These are phyloP conservation scores for Chelmon rostratus DNA, from an alignment of 2,797 vertebrate species.

Conservation along the genomic window DNA sequence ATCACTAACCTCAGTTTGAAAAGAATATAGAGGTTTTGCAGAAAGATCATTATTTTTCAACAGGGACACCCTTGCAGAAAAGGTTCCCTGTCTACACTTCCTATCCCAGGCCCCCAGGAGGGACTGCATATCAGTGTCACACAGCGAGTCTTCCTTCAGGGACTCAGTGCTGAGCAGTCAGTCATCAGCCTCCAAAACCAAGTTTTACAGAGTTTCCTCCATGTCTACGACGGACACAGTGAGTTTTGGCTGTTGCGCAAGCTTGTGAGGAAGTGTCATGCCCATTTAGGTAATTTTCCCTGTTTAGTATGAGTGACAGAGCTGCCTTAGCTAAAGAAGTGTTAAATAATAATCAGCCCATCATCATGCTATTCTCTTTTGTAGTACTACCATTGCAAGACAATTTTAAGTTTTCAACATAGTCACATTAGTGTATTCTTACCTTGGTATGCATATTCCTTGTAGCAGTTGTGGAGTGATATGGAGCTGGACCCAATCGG, in stretches of 20 bases:
- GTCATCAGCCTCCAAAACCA: constrained; percentile 76
- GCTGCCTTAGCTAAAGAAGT: not conserved
- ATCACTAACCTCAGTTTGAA: constrained; percentile 9
- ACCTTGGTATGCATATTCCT: constrained; percentile 13
- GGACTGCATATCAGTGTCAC: constrained; percentile 74
- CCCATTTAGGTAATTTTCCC: not conserved
- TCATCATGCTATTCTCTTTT: not conserved
- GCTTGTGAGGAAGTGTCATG: not conserved
- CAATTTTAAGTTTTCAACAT: not conserved
- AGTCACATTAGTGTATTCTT: not conserved
- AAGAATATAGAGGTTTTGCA: constrained; percentile 4
- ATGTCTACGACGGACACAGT: constrained; percentile 83
- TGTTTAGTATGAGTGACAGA: not conserved
- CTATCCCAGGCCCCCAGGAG: constrained; percentile 70
- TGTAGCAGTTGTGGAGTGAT: constrained; percentile 81
- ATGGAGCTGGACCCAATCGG: constrained; percentile 80
- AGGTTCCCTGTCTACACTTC: constrained; percentile 83
- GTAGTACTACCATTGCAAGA: not conserved
- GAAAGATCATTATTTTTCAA: constrained; percentile 28
- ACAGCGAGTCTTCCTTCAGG: constrained; percentile 80
- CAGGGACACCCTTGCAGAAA: constrained; percentile 84
- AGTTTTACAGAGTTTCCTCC: constrained; percentile 80
- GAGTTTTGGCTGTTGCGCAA: constrained; percentile 50
- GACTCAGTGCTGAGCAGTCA: constrained; percentile 78
- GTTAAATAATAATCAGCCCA: not conserved